Base-by-base conservation (phyloP, 37 sponge, comb jelly and placozoan species). In the Ianthella basta region DNA sequence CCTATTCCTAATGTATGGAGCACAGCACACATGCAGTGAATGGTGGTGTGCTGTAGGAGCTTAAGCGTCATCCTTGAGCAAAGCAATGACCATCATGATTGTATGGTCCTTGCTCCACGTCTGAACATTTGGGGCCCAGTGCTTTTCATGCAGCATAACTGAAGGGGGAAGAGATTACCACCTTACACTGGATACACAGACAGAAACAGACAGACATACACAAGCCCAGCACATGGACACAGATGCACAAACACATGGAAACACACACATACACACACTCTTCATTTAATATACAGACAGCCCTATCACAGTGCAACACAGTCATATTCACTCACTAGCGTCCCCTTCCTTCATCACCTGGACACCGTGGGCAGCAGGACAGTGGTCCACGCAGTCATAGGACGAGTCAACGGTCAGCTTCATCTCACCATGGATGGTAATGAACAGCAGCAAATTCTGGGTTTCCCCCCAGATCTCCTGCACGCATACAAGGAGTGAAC, bases 321-420 rank as follows among this genome's bases (percentile, higher is more conserved):
- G n/a, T n/a, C n/a, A n/a, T 66, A 27, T 23, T 19, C 23, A 40
- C 78, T 21, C 44, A 75, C 78, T 25, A 40, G 78, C 53, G 10
- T 75, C 78, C 54, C 78, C 78, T 16, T 50, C 38, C 21, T 75
- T 50, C 54, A 75, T 18, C 1, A 53, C 54, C 37, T 75, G 78
- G 1, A 44, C 23, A 6, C 54, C 78, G 39, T 75, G 50, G 8
- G 50, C 50, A 44, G 50, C 50, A 44, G 50, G 50, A 23, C 78
- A 75, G 78, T 53, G 25, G 3, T 75, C 78, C 54, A 50, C 37
- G 25, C 78, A 75, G 2, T 75, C 78, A 8, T 38, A 41, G 2
- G 53, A 36, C 1, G 37, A n/a, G 37, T 83, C 80, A 54, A 93
- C 87, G 82, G 91, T 84, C 15, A 93, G 77, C 24, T 87, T 85